Base-by-base conservation (phyloP, 2,888 invertebrate species). In the Standfussiana lucernea region DNA sequence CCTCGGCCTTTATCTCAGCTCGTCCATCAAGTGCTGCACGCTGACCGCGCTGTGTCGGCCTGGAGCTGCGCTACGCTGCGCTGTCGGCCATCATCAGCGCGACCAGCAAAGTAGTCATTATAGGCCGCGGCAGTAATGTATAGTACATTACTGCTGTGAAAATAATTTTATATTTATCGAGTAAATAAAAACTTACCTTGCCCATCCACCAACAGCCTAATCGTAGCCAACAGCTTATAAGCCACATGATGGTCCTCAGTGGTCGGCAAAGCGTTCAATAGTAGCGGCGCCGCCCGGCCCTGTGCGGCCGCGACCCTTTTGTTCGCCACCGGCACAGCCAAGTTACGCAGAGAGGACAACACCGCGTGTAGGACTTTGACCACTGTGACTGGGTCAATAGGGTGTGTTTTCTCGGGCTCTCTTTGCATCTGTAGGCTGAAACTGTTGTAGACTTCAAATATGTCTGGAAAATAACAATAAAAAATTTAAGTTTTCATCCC, bases 171-270 rank as follows among this genome's bases (percentile, higher is more conserved):
- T n/a, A n/a, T 61, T 35, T 61, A 24, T 32, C 18, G 35, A 61
- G 21, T 35, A 45, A 45, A 37, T 2, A 79, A 47, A 37, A 61
- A 62, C 56, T 45, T 89, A 98, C 98, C 97, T 97, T 98, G 98
- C 42, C 98, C 98, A 94, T 99, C 99, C 2, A 99, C 98, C 61
- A 98, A 97, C 98, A 99, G 98, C 76, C 99, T 97, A 1, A 99
- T 95, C 0, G 99, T 98, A 6, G 99, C 99, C 71, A 99, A 93
- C 80, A 99, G 95, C 94, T 99, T 99, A 91, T 99, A 99, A 10
- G 98, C 98, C 2, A 99, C 98, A 42, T 98, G 98, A 75, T 98
- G 98, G 79, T 98, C 98, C 66, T 97, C 97, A 62, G 97, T 97
- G 71, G 96, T 94, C 0, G 98, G 98, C 90, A 98, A 96, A 6